phyloP scores from a whole-genome alignment of 2,888 invertebrate species.

The Drosophila sordidula region DNA sequence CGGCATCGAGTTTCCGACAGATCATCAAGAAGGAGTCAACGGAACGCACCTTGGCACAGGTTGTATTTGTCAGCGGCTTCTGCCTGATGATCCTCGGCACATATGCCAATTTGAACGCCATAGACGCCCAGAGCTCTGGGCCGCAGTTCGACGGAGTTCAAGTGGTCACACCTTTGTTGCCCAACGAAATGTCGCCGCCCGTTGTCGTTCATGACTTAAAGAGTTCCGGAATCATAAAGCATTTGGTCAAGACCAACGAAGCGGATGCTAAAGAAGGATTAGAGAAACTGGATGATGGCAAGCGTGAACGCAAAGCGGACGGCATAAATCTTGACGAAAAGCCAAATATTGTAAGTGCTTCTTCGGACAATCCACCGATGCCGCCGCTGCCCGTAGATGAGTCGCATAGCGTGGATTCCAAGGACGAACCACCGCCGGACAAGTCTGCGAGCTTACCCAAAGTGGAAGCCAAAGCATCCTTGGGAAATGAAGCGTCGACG shows the following conservation, averaged over 20 bases:
- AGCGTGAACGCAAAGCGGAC: constrained; percentile 9
- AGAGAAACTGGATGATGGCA: constrained; percentile 37
- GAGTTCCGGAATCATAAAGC: constrained; percentile 48
- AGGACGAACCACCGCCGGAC: constrained; percentile 13
- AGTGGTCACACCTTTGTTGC: constrained; percentile 58
- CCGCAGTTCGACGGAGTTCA: constrained; percentile 66
- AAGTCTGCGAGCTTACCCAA: constrained; percentile 18
- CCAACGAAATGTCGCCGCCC: constrained; percentile 40
- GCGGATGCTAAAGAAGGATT: constrained; percentile 20
- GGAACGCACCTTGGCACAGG: constrained; percentile 92
- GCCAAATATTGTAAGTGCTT: constrained; percentile 14
- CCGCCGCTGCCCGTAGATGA: constrained; percentile 82
- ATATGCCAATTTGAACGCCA: constrained; percentile 93
- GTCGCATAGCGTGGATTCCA: constrained; percentile 38
- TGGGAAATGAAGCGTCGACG: background rate
- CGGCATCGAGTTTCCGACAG: constrained; percentile 94
- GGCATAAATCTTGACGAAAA: constrained; percentile 21
- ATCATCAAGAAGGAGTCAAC: constrained; percentile 93
- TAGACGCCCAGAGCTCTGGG: constrained; percentile 87
- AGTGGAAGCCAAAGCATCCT: constrained; percentile 4
- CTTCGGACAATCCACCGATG: constrained; percentile 60
- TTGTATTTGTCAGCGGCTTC: constrained; percentile 92
- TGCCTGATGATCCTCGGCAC: constrained; percentile 95
- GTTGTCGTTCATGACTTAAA: constrained; percentile 40
- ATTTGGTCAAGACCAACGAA: constrained; percentile 37